Evolutionary conservation across 2,797 vertebrate species (phyloP), one percentile per base, ranked within the genome.

Genomic region (Melanogrammus aeglefinus): DNA sequence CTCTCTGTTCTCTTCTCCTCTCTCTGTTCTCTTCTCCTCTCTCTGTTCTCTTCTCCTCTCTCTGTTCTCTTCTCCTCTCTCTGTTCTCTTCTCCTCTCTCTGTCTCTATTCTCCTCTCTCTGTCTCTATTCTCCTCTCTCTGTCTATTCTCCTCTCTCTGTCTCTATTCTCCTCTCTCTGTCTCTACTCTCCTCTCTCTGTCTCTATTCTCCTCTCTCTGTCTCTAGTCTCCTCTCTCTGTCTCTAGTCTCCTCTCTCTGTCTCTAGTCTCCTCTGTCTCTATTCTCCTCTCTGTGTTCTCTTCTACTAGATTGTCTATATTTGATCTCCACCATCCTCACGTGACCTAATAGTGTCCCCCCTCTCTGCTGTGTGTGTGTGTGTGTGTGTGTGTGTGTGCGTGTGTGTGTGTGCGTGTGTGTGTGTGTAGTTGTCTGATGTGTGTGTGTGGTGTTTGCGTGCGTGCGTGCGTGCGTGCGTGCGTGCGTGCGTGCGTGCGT

Each of bases 391-490:
- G n/a, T n/a, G n/a, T n/a, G n/a, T n/a, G n/a, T n/a, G n/a, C n/a
- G n/a, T n/a, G n/a, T n/a, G n/a, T n/a, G 31, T 75, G 14, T 78
- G 78, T 83, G 73, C 75, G 78, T 85, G 81, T 90, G n/a, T n/a
- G n/a, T n/a, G n/a, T n/a, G n/a, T n/a, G n/a, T n/a, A n/a, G n/a
- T n/a, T n/a, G n/a, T n/a, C n/a, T n/a, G n/a, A n/a, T 14, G 12
- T 3, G 13, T 47, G 73, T 31, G 29, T 75, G 14, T 78, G 78
- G n/a, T n/a, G n/a, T n/a, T n/a, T n/a, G n/a, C n/a, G n/a, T n/a
- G n/a, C 75, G 77, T 82, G 6, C 83, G 57, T 84, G 6, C 38
- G 27, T 18, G 70, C 16, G 10, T 44, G 13, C 5, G 12, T 3
- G 13, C 27, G 73, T 31, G n/a, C n/a, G 31, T 75, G 14, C 77